A percentile compares a stretch with the other conserved stretches of the same genome.
Evolutionary conservation across 2,113 vertebrate species (phyloP).

Genomic region (Anoura caudifer): DNA sequence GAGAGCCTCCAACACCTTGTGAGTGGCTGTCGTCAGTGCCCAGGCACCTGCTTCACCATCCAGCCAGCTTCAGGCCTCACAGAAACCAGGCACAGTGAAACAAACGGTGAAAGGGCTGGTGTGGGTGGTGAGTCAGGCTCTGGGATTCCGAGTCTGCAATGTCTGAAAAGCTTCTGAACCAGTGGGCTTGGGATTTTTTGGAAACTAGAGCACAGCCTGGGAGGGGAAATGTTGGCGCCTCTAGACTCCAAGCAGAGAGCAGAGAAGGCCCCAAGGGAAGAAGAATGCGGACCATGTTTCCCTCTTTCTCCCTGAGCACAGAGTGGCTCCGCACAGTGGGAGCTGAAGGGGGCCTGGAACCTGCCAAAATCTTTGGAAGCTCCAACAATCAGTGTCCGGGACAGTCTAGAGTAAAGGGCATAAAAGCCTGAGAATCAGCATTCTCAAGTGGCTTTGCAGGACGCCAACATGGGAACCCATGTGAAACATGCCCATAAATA

Average conservation of each 20-base stretch:
- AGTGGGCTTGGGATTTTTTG: neutral
- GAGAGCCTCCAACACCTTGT: neutral
- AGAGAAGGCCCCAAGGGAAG: neutral
- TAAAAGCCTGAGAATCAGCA: neutral
- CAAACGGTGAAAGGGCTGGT: neutral
- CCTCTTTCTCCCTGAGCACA: neutral
- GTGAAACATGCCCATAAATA: neutral
- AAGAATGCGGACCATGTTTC: accelerated
- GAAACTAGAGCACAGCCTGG: neutral
- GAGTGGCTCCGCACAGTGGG: neutral
- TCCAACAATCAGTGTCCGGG: neutral
- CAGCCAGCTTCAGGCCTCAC: neutral
- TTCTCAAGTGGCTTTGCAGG: neutral
- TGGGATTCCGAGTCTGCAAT: too few relatives aligned
- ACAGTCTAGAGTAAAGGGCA: neutral
- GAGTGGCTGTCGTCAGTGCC: accelerated
- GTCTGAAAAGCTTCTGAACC: neutral
- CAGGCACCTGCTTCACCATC: accelerated
- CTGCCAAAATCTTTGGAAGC: neutral
- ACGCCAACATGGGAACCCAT: neutral
- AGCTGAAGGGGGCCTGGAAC: neutral
- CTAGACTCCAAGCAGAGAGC: neutral
- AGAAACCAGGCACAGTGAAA: neutral
- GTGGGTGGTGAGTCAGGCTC: neutral
- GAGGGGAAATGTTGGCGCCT: neutral